These are phyloP conservation scores for pig (Sus scrofa) DNA, from an alignment of 2,113 vertebrate genomes.

Conservation along the genomic window T2T-Sscrofa CM000812.6:182009501-182010000, in stretches of 20 bases:
- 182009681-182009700: background rate
- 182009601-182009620: background rate
- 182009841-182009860: background rate
- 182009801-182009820: slow-evolving; percentile 2
- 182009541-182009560: background rate
- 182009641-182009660: background rate
- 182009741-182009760: background rate
- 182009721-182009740: slow-evolving; percentile 39
- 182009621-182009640: background rate
- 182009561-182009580: background rate
- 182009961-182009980: background rate
- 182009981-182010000: slow-evolving; percentile 29
- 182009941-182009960: slow-evolving; percentile 45
- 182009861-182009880: slow-evolving; percentile 22
- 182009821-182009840: slow-evolving; percentile 8
- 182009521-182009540: background rate
- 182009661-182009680: background rate
- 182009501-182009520: background rate
- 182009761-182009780: background rate
- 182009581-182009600: background rate
- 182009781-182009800: background rate
- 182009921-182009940: slow-evolving; percentile 28
- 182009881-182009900: slow-evolving; percentile 30
- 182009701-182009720: slow-evolving; percentile 16
- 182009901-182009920: slow-evolving; percentile 21